Evolutionary conservation across 2,113 vertebrate species (phyloP).

Genomic region (Plecturocebus donacophilus): DNA sequence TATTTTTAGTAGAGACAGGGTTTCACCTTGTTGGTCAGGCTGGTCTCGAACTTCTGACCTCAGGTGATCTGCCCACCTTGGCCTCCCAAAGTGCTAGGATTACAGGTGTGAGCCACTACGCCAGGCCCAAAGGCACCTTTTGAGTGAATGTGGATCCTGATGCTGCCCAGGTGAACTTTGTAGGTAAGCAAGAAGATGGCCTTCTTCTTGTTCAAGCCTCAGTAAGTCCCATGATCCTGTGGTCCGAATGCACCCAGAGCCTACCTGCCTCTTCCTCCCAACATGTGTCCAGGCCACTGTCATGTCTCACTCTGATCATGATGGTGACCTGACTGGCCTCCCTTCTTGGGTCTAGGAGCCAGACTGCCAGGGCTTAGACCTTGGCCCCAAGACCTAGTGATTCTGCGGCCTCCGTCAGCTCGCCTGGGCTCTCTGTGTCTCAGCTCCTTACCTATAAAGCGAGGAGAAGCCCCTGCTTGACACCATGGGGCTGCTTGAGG

Average conservation of each 20-base stretch:
- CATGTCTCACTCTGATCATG: neutral
- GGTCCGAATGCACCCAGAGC: neutral
- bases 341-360: neutral
- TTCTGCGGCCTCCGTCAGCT: too few species aligned
- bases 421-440: neutral
- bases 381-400: neutral
- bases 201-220: neutral
- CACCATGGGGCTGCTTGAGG: neutral
- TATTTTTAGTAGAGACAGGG: too few species aligned
- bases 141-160: neutral
- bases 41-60: too few species aligned
- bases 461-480: neutral
- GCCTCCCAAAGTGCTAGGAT: too few species aligned
- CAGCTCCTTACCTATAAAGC: neutral
- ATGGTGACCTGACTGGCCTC: neutral
- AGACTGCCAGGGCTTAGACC: neutral
- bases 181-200: neutral
- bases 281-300: neutral
- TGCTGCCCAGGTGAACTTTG: neutral
- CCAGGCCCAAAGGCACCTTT: neutral
- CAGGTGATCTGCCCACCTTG: too few species aligned
- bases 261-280: neutral
- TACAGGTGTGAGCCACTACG: too few species aligned
- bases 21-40: too few species aligned
- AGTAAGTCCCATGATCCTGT: rapidly evolving